These are phyloP conservation scores for Limnothrissa miodon DNA, from an alignment of 2,113 vertebrate species.

Conservation along the genomic window DNA sequence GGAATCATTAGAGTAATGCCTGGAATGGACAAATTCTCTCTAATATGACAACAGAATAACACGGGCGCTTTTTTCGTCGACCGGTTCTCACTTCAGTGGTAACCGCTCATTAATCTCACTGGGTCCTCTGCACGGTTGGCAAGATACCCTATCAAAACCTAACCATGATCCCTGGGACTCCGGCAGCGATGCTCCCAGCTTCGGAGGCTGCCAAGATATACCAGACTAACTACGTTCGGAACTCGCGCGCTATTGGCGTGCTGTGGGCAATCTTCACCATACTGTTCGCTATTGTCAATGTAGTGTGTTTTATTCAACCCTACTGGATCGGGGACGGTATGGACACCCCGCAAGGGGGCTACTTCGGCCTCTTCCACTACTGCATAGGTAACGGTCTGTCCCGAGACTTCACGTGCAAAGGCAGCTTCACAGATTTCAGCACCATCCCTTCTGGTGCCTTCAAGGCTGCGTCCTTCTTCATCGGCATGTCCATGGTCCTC, in stretches of 20 bases:
- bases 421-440: constrained; percentile 95
- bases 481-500: constrained; percentile 95
- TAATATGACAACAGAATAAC: constrained; percentile 6
- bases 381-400: constrained; percentile 88
- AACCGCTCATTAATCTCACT: neutral
- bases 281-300: constrained; percentile 92
- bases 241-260: constrained; percentile 92
- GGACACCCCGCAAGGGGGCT: constrained; percentile 92
- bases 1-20: neutral
- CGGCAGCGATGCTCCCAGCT: constrained; percentile 86
- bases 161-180: constrained; percentile 71
- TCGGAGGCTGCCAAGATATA: constrained; percentile 94
- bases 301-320: constrained; percentile 94
- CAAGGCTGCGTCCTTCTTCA: constrained; percentile 95
- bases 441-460: constrained; percentile 89
- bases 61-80: neutral
- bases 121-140: neutral
- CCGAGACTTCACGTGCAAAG: constrained; percentile 87
- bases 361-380: constrained; percentile 97
- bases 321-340: constrained; percentile 97
- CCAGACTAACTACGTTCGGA: constrained; percentile 92
- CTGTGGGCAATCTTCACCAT: constrained; percentile 97
- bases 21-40: neutral
- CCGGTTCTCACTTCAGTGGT: neutral
- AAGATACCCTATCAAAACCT: constrained; percentile 23